Conservation (phyloP, 2,888 invertebrate species). For the Arctia plantaginis region DNA sequence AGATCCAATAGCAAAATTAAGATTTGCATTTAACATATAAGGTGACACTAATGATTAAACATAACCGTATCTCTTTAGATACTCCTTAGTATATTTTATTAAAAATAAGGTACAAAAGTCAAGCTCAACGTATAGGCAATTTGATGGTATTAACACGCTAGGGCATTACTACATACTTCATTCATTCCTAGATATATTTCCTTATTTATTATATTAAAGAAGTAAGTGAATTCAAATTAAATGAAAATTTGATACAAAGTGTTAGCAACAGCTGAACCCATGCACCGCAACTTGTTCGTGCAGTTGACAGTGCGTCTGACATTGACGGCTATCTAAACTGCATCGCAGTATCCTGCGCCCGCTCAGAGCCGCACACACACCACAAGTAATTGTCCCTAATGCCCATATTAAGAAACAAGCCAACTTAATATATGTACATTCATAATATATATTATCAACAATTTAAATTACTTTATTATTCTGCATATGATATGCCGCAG, state of each 20-base stretch:
- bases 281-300: conserved; percentile 7
- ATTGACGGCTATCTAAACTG: conserved; percentile 74
- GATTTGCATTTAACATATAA: not conserved
- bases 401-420: conserved; percentile 70
- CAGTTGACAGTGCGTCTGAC: conserved; percentile 40
- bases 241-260: not conserved
- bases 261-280: not conserved
- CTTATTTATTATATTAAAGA: not conserved
- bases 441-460: conserved; percentile 54
- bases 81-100: not conserved
- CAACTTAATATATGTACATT: conserved; percentile 54
- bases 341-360: conserved; percentile 62
- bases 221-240: not conserved
- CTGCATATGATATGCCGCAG: conserved; percentile 40
- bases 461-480: conserved; percentile 53
- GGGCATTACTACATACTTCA: too few relatives aligned
- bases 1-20: not conserved
- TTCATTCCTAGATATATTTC: not conserved
- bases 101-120: too few relatives aligned
- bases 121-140: too few relatives aligned
- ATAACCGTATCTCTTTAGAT: not conserved
- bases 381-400: conserved; percentile 70
- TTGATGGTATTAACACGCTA: too few relatives aligned
- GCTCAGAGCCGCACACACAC: conserved; percentile 56
- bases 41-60: not conserved